Percentiles rank a stretch among this genome's conserved stretches.
These are phyloP conservation scores for Gallinago nigripennis DNA, from an alignment of 2,797 vertebrate species.

Conservation along the genomic window DNA sequence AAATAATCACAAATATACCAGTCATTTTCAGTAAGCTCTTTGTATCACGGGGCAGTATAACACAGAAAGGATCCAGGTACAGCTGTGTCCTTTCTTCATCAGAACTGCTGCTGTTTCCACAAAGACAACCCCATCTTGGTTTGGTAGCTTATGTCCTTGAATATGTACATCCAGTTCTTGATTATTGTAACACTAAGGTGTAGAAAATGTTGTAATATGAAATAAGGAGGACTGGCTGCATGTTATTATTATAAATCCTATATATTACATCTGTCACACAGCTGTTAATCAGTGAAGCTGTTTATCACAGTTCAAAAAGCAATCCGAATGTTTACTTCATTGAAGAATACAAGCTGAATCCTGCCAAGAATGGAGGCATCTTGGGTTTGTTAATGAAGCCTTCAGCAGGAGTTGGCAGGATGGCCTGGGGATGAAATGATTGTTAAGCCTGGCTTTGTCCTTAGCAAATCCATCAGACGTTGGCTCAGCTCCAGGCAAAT, in stretches of 20 bases:
- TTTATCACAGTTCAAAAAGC: background rate
- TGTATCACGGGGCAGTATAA: background rate
- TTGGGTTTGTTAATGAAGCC: background rate
- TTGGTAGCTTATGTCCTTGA: background rate
- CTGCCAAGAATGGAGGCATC: background rate
- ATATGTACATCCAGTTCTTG: too few species aligned
- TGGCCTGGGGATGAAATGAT: background rate
- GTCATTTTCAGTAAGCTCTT: background rate
- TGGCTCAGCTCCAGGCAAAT: background rate
- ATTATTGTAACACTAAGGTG: background rate
- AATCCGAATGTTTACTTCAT: background rate
- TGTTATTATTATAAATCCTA: background rate
- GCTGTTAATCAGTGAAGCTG: background rate
- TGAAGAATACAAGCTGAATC: background rate
- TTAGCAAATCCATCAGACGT: background rate
- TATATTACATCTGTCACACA: background rate
- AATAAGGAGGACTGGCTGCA: background rate
- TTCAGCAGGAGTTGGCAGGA: background rate
- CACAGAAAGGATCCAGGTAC: background rate
- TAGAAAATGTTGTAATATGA: background rate
- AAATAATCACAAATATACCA: background rate
- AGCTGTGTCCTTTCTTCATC: background rate
- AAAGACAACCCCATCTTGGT: background rate
- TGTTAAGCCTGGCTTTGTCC: background rate
- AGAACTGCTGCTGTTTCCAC: background rate